Evolutionary conservation across 2,888 invertebrate genomes (phyloP).

Genomic region (Philereme vetulata): DNA sequence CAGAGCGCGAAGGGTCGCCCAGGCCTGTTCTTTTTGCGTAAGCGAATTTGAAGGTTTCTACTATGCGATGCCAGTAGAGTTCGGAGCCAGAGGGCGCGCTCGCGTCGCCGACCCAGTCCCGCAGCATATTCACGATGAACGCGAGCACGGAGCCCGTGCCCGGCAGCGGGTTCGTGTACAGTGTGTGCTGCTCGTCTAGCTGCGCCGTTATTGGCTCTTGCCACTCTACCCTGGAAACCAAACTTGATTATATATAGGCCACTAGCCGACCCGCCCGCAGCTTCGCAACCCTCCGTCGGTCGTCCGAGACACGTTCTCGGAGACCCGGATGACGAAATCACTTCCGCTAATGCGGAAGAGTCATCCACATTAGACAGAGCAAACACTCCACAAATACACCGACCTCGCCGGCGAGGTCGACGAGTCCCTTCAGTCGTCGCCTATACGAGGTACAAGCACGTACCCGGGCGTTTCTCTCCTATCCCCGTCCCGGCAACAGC

Average conservation of each 20-base stretch:
- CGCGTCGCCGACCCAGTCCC: conserved; percentile 78
- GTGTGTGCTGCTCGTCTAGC: conserved; percentile 84
- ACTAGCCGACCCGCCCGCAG: too few relatives aligned
- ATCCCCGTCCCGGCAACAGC: too few relatives aligned
- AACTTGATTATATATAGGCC: background rate
- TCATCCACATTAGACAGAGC: too few relatives aligned
- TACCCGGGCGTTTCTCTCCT: too few relatives aligned
- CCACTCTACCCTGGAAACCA: conserved; percentile 84
- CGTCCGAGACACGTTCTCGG: too few relatives aligned
- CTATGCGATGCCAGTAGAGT: conserved; percentile 89
- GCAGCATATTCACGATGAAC: conserved; percentile 92
- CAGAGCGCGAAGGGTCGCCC: conserved; percentile 86
- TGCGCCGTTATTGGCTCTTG: conserved; percentile 84
- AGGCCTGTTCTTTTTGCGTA: conserved; percentile 93
- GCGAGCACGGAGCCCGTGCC: conserved; percentile 93
- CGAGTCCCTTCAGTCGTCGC: too few relatives aligned
- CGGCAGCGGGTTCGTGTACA: conserved; percentile 92
- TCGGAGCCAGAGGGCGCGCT: conserved; percentile 57
- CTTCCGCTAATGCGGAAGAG: too few relatives aligned
- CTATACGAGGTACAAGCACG: too few relatives aligned
- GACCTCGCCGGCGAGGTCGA: too few relatives aligned
- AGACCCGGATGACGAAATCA: too few relatives aligned
- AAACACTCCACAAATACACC: too few relatives aligned
- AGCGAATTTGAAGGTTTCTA: conserved; percentile 96
- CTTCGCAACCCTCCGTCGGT: too few relatives aligned